phyloP scores from a whole-genome alignment of 2,797 vertebrate species.

The Catamblyrhynchus diadema region DNA sequence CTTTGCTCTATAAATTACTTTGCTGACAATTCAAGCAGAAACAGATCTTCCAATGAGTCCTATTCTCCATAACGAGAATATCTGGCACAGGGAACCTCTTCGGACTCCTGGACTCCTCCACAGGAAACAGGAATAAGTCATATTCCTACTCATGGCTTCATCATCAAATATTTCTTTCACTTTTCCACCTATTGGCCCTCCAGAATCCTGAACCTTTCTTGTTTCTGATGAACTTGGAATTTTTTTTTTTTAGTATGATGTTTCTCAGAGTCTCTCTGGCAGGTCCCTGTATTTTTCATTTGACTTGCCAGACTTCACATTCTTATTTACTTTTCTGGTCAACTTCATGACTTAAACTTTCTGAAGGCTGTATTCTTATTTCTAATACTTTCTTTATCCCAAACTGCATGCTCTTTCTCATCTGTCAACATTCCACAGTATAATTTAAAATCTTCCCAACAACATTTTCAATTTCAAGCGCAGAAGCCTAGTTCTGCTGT shows the following conservation, averaged over 20 bases:
- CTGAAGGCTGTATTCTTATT: constrained; percentile 34
- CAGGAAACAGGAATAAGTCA: not conserved
- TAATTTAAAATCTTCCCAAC: constrained; percentile 46
- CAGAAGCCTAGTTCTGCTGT: constrained; percentile 14
- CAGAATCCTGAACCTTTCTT: not conserved
- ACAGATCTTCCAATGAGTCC: not conserved
- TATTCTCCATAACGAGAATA: not conserved
- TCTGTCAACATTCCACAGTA: constrained; percentile 40
- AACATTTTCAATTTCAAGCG: not conserved
- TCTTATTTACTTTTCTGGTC: constrained; percentile 31
- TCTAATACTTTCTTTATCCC: constrained; percentile 26
- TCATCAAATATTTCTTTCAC: not conserved
- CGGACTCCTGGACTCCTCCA: not conserved
- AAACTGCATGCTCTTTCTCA: constrained; percentile 33
- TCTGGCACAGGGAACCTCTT: not conserved
- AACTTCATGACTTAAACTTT: constrained; percentile 7
- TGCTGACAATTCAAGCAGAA: constrained; percentile 1
- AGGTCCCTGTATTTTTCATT: not conserved
- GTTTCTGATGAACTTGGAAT: not conserved
- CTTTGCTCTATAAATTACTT: not conserved
- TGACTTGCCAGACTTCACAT: not conserved
- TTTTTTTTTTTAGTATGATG: not conserved
- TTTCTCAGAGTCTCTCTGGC: not conserved
- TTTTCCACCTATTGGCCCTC: not conserved
- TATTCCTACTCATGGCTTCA: not conserved